Evolutionary conservation across 2,797 vertebrate species (phyloP).

Genomic region (Anguilla anguilla): DNA sequence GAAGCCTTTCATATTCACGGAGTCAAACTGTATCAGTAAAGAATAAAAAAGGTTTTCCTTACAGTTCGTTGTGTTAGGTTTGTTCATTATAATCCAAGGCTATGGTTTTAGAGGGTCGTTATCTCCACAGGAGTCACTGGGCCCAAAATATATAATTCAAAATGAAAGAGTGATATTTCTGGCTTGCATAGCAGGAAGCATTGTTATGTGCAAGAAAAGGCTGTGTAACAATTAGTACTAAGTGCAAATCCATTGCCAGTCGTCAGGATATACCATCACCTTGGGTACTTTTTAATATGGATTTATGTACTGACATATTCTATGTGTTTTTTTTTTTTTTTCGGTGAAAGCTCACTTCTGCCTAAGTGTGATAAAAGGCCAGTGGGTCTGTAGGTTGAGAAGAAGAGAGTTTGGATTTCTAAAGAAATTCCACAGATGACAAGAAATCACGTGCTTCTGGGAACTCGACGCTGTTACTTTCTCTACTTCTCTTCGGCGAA

Average conservation of each 20-base stretch:
- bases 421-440: background rate
- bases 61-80: background rate
- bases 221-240: background rate
- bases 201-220: background rate
- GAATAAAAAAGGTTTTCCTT: background rate
- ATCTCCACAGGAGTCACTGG: background rate
- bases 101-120: background rate
- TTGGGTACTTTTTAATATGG: background rate
- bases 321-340: too few relatives aligned
- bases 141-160: background rate
- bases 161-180: background rate
- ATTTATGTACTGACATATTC: background rate
- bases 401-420: background rate
- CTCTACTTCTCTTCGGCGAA: background rate
- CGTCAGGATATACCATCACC: background rate
- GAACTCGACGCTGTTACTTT: background rate
- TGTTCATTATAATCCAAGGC: background rate
- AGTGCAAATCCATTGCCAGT: background rate
- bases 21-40: background rate
- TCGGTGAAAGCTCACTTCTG: background rate
- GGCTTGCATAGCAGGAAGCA: background rate
- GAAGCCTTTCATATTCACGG: background rate
- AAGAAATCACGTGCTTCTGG: background rate
- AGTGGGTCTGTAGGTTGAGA: background rate
- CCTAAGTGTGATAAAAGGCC: background rate